These are phyloP conservation scores for Drosophila buzzatii DNA, from an alignment of 2,888 invertebrate genomes.

Conservation along the genomic window DNA sequence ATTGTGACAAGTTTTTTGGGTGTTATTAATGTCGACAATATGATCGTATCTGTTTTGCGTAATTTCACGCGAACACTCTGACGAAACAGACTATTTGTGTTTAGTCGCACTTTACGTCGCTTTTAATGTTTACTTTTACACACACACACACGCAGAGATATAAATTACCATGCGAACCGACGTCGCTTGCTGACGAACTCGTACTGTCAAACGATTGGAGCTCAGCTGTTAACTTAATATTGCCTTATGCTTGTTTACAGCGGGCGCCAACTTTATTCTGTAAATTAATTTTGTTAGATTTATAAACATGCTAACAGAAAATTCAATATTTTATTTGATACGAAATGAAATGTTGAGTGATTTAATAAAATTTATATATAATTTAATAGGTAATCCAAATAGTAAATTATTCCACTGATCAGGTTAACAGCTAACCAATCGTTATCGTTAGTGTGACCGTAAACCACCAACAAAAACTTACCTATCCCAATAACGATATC, in stretches of 20 bases:
- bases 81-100: slow-evolving; percentile 14
- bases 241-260: slow-evolving; percentile 8
- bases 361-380: not conserved
- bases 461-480: not conserved
- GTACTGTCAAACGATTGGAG: slow-evolving; percentile 12
- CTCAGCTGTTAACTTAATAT: slow-evolving; percentile 17
- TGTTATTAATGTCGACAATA: slow-evolving; percentile 23
- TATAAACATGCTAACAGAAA: not conserved
- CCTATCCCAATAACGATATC: not conserved
- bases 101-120: slow-evolving; percentile 51
- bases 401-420: not conserved
- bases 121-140: slow-evolving; percentile 35
- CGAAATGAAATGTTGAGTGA: not conserved
- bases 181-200: slow-evolving; percentile 18
- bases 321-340: too few relatives aligned
- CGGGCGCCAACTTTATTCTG: slow-evolving; percentile 10
- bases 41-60: slow-evolving; percentile 17
- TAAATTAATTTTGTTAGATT: not conserved
- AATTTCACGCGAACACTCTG: slow-evolving; percentile 51
- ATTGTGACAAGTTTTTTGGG: slow-evolving; percentile 41
- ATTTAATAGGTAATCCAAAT: not conserved
- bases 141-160: slow-evolving; percentile 10
- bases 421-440: not conserved
- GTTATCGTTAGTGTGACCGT: slow-evolving; percentile 28
- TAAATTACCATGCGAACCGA: not conserved